A percentile compares a stretch with the other conserved stretches of the same genome.
phyloP scores from a whole-genome alignment of 2,797 vertebrate genomes.

The Anguilla marmorata region DNA sequence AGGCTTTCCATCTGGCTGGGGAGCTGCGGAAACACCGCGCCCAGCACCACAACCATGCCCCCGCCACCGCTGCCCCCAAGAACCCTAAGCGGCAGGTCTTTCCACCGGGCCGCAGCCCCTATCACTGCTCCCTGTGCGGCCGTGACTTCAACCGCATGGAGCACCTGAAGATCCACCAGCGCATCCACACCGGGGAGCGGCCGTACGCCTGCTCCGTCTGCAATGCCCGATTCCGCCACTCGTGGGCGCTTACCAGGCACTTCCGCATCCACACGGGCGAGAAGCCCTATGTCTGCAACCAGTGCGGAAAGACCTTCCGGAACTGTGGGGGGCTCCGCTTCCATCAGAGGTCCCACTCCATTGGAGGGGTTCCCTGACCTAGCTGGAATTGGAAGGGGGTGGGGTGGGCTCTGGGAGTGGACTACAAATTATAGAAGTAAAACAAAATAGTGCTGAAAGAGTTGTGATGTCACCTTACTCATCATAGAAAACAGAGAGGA shows the following conservation, averaged over 20 bases:
- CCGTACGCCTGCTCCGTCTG: constrained; percentile 57
- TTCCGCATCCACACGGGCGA: constrained; percentile 60
- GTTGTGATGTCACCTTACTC: not conserved
- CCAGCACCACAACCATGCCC: constrained; percentile 42
- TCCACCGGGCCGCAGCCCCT: constrained; percentile 44
- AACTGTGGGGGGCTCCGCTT: constrained; percentile 55
- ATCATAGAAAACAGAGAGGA: not conserved
- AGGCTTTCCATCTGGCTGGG: constrained; percentile 41
- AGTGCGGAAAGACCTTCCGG: constrained; percentile 57
- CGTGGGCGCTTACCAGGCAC: constrained; percentile 57
- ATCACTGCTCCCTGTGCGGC: constrained; percentile 54
- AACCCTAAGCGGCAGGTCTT: constrained; percentile 32
- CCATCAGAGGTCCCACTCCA: constrained; percentile 53
- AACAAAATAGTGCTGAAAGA: not conserved
- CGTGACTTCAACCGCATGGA: constrained; percentile 60
- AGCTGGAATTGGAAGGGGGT: not conserved
- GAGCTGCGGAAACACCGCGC: constrained; percentile 44
- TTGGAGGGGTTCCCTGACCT: constrained; percentile 28
- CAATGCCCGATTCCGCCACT: constrained; percentile 56
- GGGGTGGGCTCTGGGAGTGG: not conserved
- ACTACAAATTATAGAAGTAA: not conserved
- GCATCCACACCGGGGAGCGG: constrained; percentile 60
- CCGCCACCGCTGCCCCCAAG: constrained; percentile 32
- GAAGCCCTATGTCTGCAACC: constrained; percentile 56
- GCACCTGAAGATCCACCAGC: constrained; percentile 61